Percentiles rank a stretch among this genome's conserved stretches.
Evolutionary conservation across 2,113 vertebrate genomes (phyloP).

Genomic region (Seriola rivoliana): DNA sequence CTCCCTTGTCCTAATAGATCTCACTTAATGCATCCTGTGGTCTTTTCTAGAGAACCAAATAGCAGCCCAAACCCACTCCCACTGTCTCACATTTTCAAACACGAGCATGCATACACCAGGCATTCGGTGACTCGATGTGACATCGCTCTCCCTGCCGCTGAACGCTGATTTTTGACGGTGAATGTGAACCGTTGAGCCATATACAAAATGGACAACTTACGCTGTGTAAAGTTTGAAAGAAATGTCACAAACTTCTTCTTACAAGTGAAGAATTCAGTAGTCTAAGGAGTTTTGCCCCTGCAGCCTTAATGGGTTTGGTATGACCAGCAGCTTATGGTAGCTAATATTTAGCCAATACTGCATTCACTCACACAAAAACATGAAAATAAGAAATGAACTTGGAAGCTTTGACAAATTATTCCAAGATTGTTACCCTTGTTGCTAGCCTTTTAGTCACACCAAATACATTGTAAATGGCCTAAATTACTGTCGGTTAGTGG

Average conservation of each 20-base stretch:
- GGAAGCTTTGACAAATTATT: not conserved
- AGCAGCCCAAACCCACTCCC: conserved; percentile 49
- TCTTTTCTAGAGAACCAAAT: conserved; percentile 71
- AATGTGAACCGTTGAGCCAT: not conserved
- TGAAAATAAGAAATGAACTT: too few species aligned
- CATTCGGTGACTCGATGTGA: conserved; percentile 32
- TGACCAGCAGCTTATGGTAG: not conserved
- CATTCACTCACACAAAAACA: too few species aligned
- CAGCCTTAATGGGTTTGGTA: not conserved
- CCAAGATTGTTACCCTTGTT: not conserved
- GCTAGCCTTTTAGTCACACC: too few species aligned
- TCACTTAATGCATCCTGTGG: conserved; percentile 84
- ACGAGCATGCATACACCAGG: conserved; percentile 6
- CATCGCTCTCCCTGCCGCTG: conserved; percentile 39
- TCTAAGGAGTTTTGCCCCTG: too few species aligned
- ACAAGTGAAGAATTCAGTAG: not conserved
- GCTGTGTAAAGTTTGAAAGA: not conserved
- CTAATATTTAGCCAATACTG: not conserved
- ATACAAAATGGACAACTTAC: not conserved
- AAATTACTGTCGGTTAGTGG: too few species aligned
- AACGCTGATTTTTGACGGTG: not conserved
- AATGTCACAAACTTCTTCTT: not conserved
- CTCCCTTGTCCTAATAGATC: conserved; percentile 68
- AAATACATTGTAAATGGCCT: too few species aligned
- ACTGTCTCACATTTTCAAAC: conserved; percentile 62